A percentile compares a stretch with the other conserved stretches of the same genome.
Conservation (phyloP, 2,888 invertebrate genomes). For the Xylota sylvarum region DNA sequence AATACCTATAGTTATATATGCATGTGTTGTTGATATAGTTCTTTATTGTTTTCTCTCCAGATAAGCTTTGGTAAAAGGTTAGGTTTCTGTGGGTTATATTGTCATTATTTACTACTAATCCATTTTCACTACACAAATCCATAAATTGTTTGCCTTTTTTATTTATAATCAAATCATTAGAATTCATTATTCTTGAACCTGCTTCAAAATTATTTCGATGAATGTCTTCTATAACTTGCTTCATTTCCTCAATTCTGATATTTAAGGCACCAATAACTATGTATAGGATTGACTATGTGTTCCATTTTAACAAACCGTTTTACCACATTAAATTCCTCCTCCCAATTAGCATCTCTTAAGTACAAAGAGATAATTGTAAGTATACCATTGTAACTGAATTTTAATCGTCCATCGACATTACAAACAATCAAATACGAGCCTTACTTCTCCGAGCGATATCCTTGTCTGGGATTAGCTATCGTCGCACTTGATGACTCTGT, state of each 20-base stretch:
- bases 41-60: no score
- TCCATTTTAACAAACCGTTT: background rate
- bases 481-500: no score
- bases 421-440: no score
- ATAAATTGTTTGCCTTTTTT: background rate
- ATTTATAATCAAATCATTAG: background rate
- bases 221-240: background rate
- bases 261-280: background rate
- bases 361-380: background rate
- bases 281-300: background rate
- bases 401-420: no score
- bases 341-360: background rate
- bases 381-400: background rate
- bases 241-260: background rate
- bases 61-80: no score
- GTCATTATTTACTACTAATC: no score
- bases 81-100: no score
- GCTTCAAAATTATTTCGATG: background rate
- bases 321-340: background rate
- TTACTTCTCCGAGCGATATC: no score
- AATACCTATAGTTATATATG: no score
- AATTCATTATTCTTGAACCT: background rate
- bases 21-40: no score
- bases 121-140: constrained; percentile 1
- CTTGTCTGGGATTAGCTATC: no score